Evolutionary conservation across 2,113 vertebrate species (phyloP), one percentile per base, ranked within the genome.

Genomic region (Acanthisitta chloris): DNA sequence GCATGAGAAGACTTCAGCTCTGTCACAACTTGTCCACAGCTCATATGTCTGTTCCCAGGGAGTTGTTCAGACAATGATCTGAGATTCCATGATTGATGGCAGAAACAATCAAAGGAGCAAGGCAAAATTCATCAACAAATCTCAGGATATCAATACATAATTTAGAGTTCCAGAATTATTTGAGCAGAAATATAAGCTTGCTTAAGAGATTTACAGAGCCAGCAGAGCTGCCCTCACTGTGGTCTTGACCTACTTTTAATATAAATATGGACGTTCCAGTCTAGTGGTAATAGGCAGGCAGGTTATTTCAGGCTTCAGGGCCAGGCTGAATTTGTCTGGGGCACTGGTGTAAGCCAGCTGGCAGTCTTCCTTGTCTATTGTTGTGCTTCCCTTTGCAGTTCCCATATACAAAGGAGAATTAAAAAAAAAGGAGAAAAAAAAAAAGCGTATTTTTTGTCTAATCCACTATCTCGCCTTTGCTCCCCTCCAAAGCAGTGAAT

Each of bases 271-370:
- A 31, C 0, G 0, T 70, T 85, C 46, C 65, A 74, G 57, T 62
- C 89, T 45, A 66, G 59, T 38, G 17, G 38, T 29, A 83, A 61
- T 10, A 48, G 55, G 23, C 70, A 81, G 34, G 7, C 38, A 69
- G 59, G 58, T 90, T 95, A 88, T 80, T 92, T 77, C 54, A 80
- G 83, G 76, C 49, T 86, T 70, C 72, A 77, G 48, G 55, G 29
- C 17, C 76, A 83, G 76, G 62, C 45, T 77, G 86, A 67, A 33
- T 69, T 38, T 67, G 49, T 48, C 67, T 83, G 31, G 36, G 54
- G 8, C 51, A 55, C 17, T 33, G 43, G 16, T 14, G 33, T 58
- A 73, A 73, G 69, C 69, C 90, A 97, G 51, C 81, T 94, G 87
- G 64, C 81, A 62, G n/a, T 11, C 25, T 40, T 58, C 64, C 59